A percentile compares a stretch with the other conserved stretches of the same genome.
Conservation (phyloP, 2,113 vertebrate genomes). For the Hippoglossus stenolepis region DNA sequence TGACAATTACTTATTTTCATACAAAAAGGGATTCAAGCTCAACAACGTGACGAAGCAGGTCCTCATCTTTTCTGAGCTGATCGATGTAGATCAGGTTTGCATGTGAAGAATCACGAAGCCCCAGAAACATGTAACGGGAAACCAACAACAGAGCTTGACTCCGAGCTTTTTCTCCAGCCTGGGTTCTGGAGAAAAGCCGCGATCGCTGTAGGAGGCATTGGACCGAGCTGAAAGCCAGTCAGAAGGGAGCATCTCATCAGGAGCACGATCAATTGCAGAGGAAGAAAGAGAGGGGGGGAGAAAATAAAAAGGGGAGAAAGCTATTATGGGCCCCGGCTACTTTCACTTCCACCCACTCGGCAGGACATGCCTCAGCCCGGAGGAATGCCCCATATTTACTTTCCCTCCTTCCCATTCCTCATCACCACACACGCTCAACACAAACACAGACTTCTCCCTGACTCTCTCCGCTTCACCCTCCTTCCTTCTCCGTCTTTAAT, state of each 20-base stretch:
- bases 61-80: conserved; percentile 33
- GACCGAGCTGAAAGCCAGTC: conserved; percentile 30
- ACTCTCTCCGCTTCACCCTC: conserved; percentile 13
- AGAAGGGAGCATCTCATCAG: conserved; percentile 57
- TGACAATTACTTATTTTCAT: conserved; percentile 4
- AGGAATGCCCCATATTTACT: conserved; percentile 77
- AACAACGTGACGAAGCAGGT: conserved; percentile 42
- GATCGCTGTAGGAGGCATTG: conserved; percentile 53
- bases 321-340: conserved; percentile 48
- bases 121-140: conserved; percentile 22
- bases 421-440: conserved; percentile 55
- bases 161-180: conserved; percentile 26
- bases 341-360: conserved; percentile 71
- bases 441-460: conserved; percentile 51
- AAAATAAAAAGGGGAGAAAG: neutral
- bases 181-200: conserved; percentile 31
- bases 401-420: conserved; percentile 57
- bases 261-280: conserved; percentile 32
- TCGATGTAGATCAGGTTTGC: conserved; percentile 54
- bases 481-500: conserved; percentile 26
- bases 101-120: conserved; percentile 27
- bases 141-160: conserved; percentile 21
- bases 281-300: neutral
- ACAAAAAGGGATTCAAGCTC: conserved; percentile 4
- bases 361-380: conserved; percentile 68